Base-by-base conservation (phyloP, 2,888 invertebrate species). In the Cataglyphis rosenhaueri region DNA sequence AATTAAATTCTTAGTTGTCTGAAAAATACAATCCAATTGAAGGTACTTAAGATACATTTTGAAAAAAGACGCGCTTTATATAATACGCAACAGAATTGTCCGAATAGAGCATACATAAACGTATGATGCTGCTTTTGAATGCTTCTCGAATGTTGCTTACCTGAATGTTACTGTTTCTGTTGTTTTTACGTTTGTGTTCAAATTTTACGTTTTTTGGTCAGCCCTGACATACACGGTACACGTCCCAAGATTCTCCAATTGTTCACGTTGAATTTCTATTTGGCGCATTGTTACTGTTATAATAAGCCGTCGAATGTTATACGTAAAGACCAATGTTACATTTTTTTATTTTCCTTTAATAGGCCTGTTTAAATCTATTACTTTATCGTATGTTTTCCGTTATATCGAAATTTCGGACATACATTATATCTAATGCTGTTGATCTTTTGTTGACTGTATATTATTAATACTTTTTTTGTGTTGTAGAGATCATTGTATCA, bases 111-210 rank as follows among this genome's bases (percentile, higher is more conserved):
- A n/a, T 35, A 59, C 71, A 71, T 29, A 71, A 79, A 79, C 59
- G 78, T 79, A 79, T 70, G 59, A 79, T 71, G 71, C 78, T 79
- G 78, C 78, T 79, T 79, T 79, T 79, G 78, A 79, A 71, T 71
- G 78, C 78, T 79, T 59, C 71, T 71, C 71, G 21, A 59, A 79
- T 78, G 57, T 78, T 78, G 41, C 68, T 32, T 78, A 68, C 68
- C 55, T 68, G 68, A 78, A 68, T 70, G 71, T 79, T 71, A 79
- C 32, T 78, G 71, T 79, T 79, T 71, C 71, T 59, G 59, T 75
- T 74, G 38, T 52, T 52, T 79, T 79, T 57, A 76, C 55, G 78
- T 59, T 79, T 79, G 32, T 71, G 44, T 71, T 52, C 44, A 15
- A 79, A 79, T 59, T 78, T 59, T 78, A 78, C 32, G 44, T 2